These are phyloP conservation scores for Uria aalge DNA, from an alignment of 2,113 vertebrate species.

Conservation along the genomic window DNA sequence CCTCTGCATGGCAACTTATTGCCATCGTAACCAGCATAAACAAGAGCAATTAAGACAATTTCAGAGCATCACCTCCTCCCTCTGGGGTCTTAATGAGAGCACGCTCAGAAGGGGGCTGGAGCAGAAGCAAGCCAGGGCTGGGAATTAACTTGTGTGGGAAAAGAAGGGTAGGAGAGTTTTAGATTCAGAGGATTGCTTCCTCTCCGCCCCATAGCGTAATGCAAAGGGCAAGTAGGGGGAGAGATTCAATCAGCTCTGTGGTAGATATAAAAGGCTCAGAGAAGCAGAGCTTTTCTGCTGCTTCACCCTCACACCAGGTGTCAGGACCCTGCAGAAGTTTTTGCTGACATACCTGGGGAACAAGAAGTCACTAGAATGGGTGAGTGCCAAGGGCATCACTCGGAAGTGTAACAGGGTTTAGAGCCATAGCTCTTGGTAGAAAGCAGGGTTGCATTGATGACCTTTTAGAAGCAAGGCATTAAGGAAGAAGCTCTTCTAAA, in stretches of 20 bases:
- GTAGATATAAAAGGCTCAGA: neutral
- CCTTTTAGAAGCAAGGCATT: neutral
- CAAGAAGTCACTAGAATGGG: neutral
- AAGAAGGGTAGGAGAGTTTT: neutral
- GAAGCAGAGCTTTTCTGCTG: neutral
- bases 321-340: neutral
- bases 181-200: neutral
- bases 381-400: rapidly evolving
- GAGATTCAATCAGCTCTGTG: neutral
- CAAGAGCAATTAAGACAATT: conserved; percentile 70
- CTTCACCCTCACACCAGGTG: neutral
- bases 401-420: neutral
- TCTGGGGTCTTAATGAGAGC: conserved; percentile 62
- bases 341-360: neutral
- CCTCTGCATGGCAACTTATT: conserved; percentile 64
- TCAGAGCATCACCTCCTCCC: conserved; percentile 67
- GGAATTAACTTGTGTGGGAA: conserved; percentile 10
- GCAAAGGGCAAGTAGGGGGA: neutral
- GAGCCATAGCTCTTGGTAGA: neutral
- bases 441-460: neutral
- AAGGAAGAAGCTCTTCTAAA: neutral
- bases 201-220: neutral
- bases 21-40: conserved; percentile 69
- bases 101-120: conserved; percentile 40
- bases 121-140: conserved; percentile 27